Base-by-base conservation (phyloP, 2,888 invertebrate genomes). In the Troides aeacus region DNA sequence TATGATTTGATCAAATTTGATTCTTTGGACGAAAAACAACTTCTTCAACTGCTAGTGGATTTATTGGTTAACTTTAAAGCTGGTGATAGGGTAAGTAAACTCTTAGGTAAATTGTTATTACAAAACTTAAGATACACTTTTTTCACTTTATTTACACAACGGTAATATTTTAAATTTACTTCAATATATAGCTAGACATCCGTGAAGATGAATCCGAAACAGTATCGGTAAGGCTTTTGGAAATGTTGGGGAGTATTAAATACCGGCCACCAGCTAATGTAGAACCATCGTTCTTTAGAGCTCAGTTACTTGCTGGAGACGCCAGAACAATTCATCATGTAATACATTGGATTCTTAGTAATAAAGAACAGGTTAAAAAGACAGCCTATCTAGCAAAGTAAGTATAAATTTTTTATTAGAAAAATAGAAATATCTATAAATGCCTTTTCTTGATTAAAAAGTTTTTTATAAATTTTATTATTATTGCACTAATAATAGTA, bases 1-100 rank as follows among this genome's bases (percentile, higher is more conserved):
- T 96, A 95, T 79, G 97, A 97, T 81, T 88, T 97, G 72, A 96
- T 98, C 79, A 96, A 96, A 75, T 97, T 98, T 85, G 97, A 97
- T 89, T 94, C 96, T 7, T 87, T 97, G 71, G 94, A 94, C 72
- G 94, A 95, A 62, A 95, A 96, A 73, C 95, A 96, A 79, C 89
- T 97, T 70, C 85, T 98, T 24, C 97, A 97, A 91, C 92, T 97
- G 73, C 88, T 97, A 30, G 95, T 95, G 75, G 96, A 97, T 90
- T 93, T 97, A n/a, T 90, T 97, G 61, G 93, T 94, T n/a, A 92
- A 93, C 78, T 94, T 96, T 77, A 95, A 96, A 81, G 94, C 95
- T 64, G 94, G 94, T 77, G 94, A 95, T 76, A 95, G 94, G 86
- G 93, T 93, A 86, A 79, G 57, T 18, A 46, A 42, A 30, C 66